Evolutionary conservation across 2,888 invertebrate species (phyloP).

Genomic region (Cylindroiulus punctatus): DNA sequence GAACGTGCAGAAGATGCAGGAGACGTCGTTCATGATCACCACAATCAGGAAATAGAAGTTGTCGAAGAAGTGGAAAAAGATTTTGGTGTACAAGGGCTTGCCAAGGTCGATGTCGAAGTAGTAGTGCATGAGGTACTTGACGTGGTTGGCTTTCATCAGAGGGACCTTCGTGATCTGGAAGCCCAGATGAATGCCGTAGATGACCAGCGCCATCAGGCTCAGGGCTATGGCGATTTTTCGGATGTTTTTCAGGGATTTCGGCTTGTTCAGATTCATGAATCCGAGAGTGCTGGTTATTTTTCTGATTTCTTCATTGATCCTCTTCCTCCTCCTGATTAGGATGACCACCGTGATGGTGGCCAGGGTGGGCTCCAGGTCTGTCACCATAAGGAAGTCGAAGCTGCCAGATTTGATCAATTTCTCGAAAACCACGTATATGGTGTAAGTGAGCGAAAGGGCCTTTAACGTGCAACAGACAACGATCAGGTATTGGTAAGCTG

Average conservation of each 20-base stretch:
- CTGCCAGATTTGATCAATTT: background rate
- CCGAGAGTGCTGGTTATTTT: slow-evolving; percentile 2
- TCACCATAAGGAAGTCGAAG: slow-evolving; percentile 17
- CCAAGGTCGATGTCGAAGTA: slow-evolving; percentile 4
- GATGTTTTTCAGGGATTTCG: background rate
- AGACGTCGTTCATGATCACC: background rate
- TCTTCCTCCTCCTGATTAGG: background rate
- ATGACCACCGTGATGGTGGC: background rate
- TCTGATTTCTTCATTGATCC: background rate
- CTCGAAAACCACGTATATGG: background rate
- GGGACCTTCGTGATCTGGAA: background rate
- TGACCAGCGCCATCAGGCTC: background rate
- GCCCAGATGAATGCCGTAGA: background rate
- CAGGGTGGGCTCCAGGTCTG: background rate
- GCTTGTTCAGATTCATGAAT: slow-evolving; percentile 20
- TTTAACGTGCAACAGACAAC: background rate
- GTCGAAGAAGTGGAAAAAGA: slow-evolving; percentile 32
- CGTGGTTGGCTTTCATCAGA: background rate
- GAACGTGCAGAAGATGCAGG: background rate
- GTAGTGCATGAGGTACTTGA: slow-evolving; percentile 18
- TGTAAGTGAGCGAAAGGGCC: background rate
- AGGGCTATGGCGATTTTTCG: background rate
- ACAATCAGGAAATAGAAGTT: slow-evolving; percentile 18
- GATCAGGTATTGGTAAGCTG: background rate
- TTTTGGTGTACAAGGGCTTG: background rate